phyloP scores from a whole-genome alignment of 1,140 invertebrate genomes.

The Ptiloglossa arizonensis region DNA sequence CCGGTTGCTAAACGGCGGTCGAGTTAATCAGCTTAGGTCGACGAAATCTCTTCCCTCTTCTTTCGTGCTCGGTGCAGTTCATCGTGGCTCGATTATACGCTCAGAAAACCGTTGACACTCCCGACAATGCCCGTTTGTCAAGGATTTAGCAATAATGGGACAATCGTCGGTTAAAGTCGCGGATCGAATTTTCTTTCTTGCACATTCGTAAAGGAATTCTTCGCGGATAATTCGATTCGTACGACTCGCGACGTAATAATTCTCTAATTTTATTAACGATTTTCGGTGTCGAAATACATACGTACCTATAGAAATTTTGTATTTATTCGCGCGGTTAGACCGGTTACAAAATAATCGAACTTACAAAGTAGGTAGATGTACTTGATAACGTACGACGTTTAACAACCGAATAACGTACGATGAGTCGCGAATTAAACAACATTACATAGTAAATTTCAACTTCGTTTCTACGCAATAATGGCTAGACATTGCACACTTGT shows the following conservation, averaged over 20 bases:
- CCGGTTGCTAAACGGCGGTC: slow-evolving; percentile 60
- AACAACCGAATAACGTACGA: too few relatives aligned
- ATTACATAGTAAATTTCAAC: too few relatives aligned
- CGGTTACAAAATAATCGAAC: too few relatives aligned
- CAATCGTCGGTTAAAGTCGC: slow-evolving; percentile 15
- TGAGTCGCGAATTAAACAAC: too few relatives aligned
- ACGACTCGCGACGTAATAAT: not conserved
- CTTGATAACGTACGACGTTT: too few relatives aligned
- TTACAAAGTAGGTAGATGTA: too few relatives aligned
- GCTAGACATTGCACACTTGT: too few relatives aligned
- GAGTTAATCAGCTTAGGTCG: slow-evolving; percentile 70
- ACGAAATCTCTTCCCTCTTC: slow-evolving; percentile 49
- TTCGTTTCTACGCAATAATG: too few relatives aligned
- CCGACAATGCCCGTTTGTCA: slow-evolving; percentile 61
- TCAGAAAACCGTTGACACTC: slow-evolving; percentile 41
- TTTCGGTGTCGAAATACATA: too few relatives aligned
- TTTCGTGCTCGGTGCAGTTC: slow-evolving; percentile 26
- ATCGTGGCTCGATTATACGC: slow-evolving; percentile 46
- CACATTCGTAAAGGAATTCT: not conserved
- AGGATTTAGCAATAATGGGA: slow-evolving; percentile 55
- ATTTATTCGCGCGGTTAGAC: too few relatives aligned
- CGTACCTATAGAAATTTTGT: too few relatives aligned
- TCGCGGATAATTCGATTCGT: not conserved
- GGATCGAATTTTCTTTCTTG: not conserved
- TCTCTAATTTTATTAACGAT: not conserved